A percentile compares a stretch with the other conserved stretches of the same genome.
phyloP scores from a whole-genome alignment of 2,113 vertebrate genomes.

The Ceratotherium simum region DNA sequence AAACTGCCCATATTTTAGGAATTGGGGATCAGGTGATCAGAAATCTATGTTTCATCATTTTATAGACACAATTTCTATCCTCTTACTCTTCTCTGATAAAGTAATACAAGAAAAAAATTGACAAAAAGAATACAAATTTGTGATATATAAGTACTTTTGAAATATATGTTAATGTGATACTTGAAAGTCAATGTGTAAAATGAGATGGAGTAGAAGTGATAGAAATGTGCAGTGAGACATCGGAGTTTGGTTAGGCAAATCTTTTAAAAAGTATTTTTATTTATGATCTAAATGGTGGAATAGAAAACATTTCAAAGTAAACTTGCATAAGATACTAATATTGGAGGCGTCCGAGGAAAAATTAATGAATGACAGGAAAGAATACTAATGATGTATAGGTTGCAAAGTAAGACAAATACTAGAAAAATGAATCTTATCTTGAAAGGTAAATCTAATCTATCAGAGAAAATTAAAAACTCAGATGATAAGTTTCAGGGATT shows the following conservation, averaged over 20 bases:
- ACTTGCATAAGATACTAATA: neutral
- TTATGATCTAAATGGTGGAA: neutral
- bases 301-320: neutral
- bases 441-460: neutral
- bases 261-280: neutral
- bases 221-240: neutral
- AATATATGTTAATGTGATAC: neutral
- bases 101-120: neutral
- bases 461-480: neutral
- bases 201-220: neutral
- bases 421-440: neutral
- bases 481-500: neutral
- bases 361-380: neutral
- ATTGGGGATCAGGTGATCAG: neutral
- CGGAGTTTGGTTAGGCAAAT: neutral
- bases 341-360: neutral
- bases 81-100: neutral
- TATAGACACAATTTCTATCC: neutral
- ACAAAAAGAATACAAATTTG: neutral
- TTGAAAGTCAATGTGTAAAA: neutral
- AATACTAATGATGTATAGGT: neutral
- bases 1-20: neutral
- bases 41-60: neutral
- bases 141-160: neutral
- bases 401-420: neutral